A percentile compares a stretch with the other conserved stretches of the same genome.
phyloP scores from a whole-genome alignment of 2,797 vertebrate genomes.

The Centropyge bicolor region DNA sequence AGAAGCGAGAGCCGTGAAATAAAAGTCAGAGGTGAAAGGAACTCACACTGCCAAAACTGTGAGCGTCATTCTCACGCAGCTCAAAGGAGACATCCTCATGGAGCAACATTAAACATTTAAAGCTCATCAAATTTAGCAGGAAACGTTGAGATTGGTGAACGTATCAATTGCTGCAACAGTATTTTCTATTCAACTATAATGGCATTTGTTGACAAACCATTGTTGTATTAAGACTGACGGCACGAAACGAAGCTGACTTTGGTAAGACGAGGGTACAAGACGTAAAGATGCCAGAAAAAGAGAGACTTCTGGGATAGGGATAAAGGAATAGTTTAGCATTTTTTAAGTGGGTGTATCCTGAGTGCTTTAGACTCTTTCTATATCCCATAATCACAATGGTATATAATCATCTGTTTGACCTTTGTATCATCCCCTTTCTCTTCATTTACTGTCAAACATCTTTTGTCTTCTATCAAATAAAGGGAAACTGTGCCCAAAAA shows the following conservation, averaged over 20 bases:
- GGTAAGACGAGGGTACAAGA: too few relatives aligned
- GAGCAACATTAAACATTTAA: background rate
- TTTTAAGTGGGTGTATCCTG: background rate
- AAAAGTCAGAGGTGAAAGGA: background rate
- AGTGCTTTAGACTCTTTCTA: background rate
- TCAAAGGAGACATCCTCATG: background rate
- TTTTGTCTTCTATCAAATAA: background rate
- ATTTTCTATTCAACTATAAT: too few relatives aligned
- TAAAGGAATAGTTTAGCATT: background rate
- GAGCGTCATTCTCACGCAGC: background rate
- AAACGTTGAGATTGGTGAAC: background rate
- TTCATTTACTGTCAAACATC: background rate
- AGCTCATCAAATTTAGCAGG: background rate
- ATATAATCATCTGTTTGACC: background rate
- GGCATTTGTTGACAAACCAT: too few relatives aligned
- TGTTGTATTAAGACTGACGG: too few relatives aligned
- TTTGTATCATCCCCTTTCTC: background rate
- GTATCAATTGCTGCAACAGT: too few relatives aligned
- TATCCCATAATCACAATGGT: background rate
- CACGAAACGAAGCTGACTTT: too few relatives aligned
- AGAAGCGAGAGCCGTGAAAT: conserved; percentile 12
- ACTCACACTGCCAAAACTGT: too few relatives aligned
- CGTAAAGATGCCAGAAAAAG: too few relatives aligned
- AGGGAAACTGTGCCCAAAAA: background rate
- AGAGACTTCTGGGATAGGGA: background rate